A percentile compares a stretch with the other conserved stretches of the same genome.
These are phyloP conservation scores for Scarus forsteni DNA, from an alignment of 2,797 vertebrate species.

Conservation along the genomic window DNA sequence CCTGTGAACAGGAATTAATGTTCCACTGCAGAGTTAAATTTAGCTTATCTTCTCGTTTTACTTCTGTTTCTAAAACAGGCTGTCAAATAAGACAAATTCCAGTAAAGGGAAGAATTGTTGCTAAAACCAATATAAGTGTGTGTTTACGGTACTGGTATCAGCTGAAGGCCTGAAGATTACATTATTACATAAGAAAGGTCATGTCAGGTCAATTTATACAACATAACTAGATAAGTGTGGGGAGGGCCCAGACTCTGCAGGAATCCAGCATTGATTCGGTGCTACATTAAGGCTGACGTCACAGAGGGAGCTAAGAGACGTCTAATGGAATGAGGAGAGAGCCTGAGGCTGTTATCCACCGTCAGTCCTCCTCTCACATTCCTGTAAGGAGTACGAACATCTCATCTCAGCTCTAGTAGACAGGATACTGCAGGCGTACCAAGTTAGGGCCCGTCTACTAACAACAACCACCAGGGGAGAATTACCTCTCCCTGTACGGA, in stretches of 20 bases:
- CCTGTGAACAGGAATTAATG: no score
- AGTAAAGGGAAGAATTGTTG: no score
- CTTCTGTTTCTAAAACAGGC: no score
- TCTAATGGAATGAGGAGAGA: slow-evolving; percentile 51
- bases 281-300: slow-evolving; percentile 54
- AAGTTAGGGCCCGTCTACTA: slow-evolving; percentile 52
- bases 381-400: slow-evolving; percentile 41
- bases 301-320: slow-evolving; percentile 45
- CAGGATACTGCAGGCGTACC: slow-evolving; percentile 28
- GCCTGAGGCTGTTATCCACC: slow-evolving; percentile 48
- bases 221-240: slow-evolving; percentile 19
- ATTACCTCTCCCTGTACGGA: slow-evolving; percentile 80
- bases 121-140: no score
- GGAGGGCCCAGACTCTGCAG: slow-evolving; percentile 51
- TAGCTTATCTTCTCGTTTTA: no score
- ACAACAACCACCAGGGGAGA: slow-evolving; percentile 50
- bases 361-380: slow-evolving; percentile 62
- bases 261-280: slow-evolving; percentile 30
- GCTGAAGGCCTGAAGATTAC: background rate
- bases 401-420: slow-evolving; percentile 50
- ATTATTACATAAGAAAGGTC: slow-evolving; percentile 12
- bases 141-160: no score
- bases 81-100: no score
- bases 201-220: slow-evolving; percentile 16
- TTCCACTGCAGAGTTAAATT: no score